A percentile compares a stretch with the other conserved stretches of the same genome.
These are phyloP conservation scores for Lucinisca nassula DNA, from an alignment of 2,888 invertebrate genomes.

Conservation along the genomic window DNA sequence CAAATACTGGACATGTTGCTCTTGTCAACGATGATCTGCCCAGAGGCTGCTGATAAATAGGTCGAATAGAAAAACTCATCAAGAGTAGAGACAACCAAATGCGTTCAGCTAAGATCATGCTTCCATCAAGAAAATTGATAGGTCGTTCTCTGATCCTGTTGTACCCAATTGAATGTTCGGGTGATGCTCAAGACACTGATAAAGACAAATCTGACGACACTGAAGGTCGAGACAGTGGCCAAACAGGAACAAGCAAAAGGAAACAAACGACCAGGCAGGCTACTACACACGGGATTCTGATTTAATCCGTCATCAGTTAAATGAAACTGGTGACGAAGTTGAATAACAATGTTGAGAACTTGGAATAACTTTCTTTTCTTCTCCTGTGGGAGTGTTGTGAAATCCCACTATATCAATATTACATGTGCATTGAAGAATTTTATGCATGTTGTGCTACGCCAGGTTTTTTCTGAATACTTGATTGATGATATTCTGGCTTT, in stretches of 20 bases:
- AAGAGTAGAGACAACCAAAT: not conserved
- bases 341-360: not conserved
- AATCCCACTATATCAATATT: not conserved
- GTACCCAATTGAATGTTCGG: conserved; percentile 6
- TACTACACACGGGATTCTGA: not conserved
- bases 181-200: not conserved
- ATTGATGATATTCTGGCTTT: not conserved
- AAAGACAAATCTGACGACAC: not conserved
- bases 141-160: not conserved
- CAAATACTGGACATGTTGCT: not conserved
- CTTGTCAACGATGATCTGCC: not conserved
- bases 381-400: not conserved
- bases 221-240: not conserved
- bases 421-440: not conserved
- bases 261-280: not conserved
- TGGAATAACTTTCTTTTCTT: not conserved
- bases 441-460: not conserved
- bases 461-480: not conserved
- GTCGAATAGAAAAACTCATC: not conserved
- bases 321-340: not conserved
- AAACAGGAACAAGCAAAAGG: not conserved
- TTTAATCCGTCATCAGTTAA: not conserved
- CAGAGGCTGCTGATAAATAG: not conserved
- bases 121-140: not conserved
- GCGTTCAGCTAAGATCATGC: not conserved